phyloP scores from a whole-genome alignment of 1,140 invertebrate species.

The Neuroterus valhalla region DNA sequence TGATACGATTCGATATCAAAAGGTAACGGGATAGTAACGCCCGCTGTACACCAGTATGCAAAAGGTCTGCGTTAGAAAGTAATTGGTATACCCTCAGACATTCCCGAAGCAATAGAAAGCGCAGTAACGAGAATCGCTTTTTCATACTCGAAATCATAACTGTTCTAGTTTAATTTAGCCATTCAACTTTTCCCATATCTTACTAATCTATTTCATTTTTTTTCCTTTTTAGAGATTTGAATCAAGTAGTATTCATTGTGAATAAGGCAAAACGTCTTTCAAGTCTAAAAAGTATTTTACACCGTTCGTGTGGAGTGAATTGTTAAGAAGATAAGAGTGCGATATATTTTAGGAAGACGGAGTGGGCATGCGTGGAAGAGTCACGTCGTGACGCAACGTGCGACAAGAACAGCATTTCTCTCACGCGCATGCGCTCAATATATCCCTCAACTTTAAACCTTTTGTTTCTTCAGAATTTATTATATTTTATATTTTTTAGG shows the following conservation, averaged over 20 bases:
- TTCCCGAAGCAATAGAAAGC: slow-evolving; percentile 12
- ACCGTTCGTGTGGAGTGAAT: not conserved
- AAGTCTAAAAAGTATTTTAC: not conserved
- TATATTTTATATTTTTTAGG: too few relatives aligned
- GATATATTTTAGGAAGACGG: not conserved
- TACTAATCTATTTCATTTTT: not conserved
- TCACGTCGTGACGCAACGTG: too few relatives aligned
- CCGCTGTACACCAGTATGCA: not conserved
- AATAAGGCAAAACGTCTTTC: not conserved
- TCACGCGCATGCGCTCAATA: too few relatives aligned
- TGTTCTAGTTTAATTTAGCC: not conserved
- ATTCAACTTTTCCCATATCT: not conserved
- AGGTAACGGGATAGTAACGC: not conserved
- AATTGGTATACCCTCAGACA: slow-evolving; percentile 13
- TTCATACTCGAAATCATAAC: not conserved
- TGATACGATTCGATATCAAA: slow-evolving; percentile 11
- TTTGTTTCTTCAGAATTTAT: too few relatives aligned
- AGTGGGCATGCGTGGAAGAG: too few relatives aligned
- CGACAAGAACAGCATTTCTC: too few relatives aligned
- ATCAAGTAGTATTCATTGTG: not conserved
- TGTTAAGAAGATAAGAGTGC: not conserved
- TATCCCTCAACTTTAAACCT: too few relatives aligned
- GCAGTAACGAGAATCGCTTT: not conserved
- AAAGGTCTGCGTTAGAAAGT: slow-evolving; percentile 20
- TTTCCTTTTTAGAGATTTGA: not conserved